Conservation (phyloP, 2,797 vertebrate species). For the Phrynocephalus guinanensis region DNA sequence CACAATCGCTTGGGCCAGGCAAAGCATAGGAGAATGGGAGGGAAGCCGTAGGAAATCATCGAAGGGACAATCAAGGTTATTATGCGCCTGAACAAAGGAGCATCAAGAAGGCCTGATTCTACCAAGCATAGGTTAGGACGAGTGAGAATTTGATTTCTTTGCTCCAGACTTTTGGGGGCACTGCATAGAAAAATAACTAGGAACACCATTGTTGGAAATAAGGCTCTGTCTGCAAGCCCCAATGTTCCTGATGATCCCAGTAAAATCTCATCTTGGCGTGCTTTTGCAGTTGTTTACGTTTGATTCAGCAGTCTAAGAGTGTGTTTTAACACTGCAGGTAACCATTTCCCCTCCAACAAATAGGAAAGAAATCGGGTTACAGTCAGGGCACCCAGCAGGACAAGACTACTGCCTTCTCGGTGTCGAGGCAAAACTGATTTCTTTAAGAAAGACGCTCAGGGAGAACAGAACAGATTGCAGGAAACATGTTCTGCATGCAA, state of each 20-base stretch:
- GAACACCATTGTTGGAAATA: constrained; percentile 63
- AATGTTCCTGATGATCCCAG: constrained; percentile 70
- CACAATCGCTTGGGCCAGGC: constrained; percentile 65
- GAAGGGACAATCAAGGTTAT: constrained; percentile 65
- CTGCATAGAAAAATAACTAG: constrained; percentile 67
- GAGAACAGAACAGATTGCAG: constrained; percentile 85
- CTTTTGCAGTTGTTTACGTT: constrained; percentile 79
- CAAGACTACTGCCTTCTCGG: constrained; percentile 81
- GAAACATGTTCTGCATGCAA: constrained; percentile 86
- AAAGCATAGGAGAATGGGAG: constrained; percentile 52
- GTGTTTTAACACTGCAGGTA: constrained; percentile 83
- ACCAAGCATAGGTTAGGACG: constrained; percentile 54
- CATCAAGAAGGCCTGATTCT: constrained; percentile 20
- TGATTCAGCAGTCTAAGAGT: constrained; percentile 78
- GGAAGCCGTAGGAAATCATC: constrained; percentile 52
- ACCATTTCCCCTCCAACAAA: constrained; percentile 84
- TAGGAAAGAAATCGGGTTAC: constrained; percentile 84
- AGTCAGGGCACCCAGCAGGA: constrained; percentile 82
- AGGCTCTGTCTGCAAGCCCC: constrained; percentile 68
- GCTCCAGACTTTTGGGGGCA: constrained; percentile 62
- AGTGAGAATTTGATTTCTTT: constrained; percentile 64
- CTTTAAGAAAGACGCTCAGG: constrained; percentile 81
- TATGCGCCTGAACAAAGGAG: constrained; percentile 47
- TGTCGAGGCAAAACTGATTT: constrained; percentile 86
- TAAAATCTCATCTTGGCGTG: constrained; percentile 74